These are phyloP conservation scores for Sebastes flavidus DNA, from an alignment of 2,797 vertebrate species.

Conservation along the genomic window DNA sequence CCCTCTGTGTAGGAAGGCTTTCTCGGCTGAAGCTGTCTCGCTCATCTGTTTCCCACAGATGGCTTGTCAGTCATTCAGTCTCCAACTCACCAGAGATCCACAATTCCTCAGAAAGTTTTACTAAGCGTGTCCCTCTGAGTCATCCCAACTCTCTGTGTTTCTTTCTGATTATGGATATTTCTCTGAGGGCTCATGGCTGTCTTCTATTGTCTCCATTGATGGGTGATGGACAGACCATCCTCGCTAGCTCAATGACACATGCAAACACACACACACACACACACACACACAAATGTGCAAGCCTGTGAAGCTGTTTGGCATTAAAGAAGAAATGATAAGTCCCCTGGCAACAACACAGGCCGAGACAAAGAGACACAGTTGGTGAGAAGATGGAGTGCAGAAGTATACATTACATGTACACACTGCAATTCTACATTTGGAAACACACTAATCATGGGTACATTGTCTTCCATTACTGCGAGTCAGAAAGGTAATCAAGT, in stretches of 20 bases:
- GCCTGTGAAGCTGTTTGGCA: background rate
- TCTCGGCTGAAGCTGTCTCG: slow-evolving; percentile 38
- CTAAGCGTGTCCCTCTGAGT: slow-evolving; percentile 50
- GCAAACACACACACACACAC: background rate
- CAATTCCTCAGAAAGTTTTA: slow-evolving; percentile 60
- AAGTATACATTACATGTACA: slow-evolving; percentile 3
- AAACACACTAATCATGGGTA: slow-evolving; percentile 56
- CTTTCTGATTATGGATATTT: slow-evolving; percentile 48
- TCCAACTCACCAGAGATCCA: slow-evolving; percentile 51
- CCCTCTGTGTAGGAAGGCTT: slow-evolving; percentile 44
- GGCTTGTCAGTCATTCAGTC: slow-evolving; percentile 66
- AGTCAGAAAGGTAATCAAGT: slow-evolving; percentile 72
- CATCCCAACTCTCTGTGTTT: slow-evolving; percentile 29
- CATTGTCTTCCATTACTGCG: slow-evolving; percentile 52
- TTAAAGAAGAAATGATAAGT: background rate
- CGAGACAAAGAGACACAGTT: background rate
- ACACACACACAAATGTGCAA: background rate
- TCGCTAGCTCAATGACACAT: slow-evolving; percentile 21
- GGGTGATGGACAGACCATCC: slow-evolving; percentile 43
- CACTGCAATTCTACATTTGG: slow-evolving; percentile 47
- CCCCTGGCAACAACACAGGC: background rate
- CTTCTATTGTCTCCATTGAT: slow-evolving; percentile 51
- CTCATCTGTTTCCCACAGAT: slow-evolving; percentile 73
- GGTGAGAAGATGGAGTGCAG: background rate
- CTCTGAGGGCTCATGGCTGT: slow-evolving; percentile 38